Percentiles rank a stretch among this genome's conserved stretches.
Evolutionary conservation across 2,888 invertebrate genomes (phyloP).

Genomic region (Maniola hyperantus): DNA sequence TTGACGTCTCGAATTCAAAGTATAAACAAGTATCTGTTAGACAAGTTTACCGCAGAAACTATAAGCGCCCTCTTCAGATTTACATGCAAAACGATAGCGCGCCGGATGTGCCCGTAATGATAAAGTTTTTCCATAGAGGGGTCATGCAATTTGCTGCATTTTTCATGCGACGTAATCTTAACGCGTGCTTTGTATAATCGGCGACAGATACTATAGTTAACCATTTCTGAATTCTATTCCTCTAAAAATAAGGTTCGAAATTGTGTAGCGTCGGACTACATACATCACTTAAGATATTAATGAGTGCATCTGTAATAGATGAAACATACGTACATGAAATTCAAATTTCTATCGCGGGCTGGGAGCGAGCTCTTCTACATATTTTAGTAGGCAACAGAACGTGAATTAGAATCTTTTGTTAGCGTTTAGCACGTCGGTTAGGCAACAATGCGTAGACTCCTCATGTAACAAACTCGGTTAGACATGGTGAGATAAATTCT

Average conservation of each 20-base stretch:
- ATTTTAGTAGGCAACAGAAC: constrained; percentile 81
- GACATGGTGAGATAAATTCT: neutral
- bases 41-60: constrained; percentile 47
- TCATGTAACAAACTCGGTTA: neutral
- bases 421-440: constrained; percentile 72
- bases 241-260: constrained; percentile 54
- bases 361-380: constrained; percentile 79
- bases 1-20: neutral
- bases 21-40: constrained; percentile 36
- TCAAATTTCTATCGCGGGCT: constrained; percentile 78
- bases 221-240: constrained; percentile 45
- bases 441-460: constrained; percentile 43
- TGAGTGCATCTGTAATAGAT: constrained; percentile 82
- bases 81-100: constrained; percentile 72
- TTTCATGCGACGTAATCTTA: constrained; percentile 77
- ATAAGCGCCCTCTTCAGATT: constrained; percentile 60
- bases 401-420: constrained; percentile 83
- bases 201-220: constrained; percentile 44
- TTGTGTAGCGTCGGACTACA: constrained; percentile 55
- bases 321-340: constrained; percentile 83
- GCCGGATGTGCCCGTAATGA: constrained; percentile 63
- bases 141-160: constrained; percentile 80
- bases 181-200: constrained; percentile 68
- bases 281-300: constrained; percentile 82
- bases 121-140: constrained; percentile 78